Percentiles rank a stretch among this genome's conserved stretches.
phyloP scores from a whole-genome alignment of 2,888 invertebrate species.

The Heliconius ethilla region DNA sequence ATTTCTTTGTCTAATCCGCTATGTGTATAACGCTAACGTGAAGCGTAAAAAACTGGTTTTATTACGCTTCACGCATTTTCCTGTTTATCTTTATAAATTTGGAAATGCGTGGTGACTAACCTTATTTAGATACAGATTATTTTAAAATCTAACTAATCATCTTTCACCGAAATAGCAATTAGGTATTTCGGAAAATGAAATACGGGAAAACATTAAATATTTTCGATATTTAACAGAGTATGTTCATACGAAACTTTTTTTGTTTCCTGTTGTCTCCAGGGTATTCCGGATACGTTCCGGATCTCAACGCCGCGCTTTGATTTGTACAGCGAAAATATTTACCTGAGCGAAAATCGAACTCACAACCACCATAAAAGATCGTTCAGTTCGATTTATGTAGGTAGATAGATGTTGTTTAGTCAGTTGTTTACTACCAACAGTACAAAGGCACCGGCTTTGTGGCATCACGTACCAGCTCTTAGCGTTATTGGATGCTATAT shows the following conservation, averaged over 20 bases:
- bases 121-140: not conserved
- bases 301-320: not conserved
- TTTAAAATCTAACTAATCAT: not conserved
- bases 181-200: not conserved
- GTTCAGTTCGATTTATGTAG: not conserved
- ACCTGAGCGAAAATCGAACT: too few relatives aligned
- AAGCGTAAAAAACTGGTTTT: too few relatives aligned
- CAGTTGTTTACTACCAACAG: not conserved
- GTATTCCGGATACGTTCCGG: not conserved
- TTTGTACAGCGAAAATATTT: too few relatives aligned
- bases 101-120: not conserved
- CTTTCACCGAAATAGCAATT: not conserved
- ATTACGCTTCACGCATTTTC: not conserved
- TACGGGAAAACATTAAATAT: not conserved
- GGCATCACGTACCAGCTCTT: constrained; percentile 26
- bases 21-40: too few relatives aligned
- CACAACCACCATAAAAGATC: not conserved
- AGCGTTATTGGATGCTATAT: constrained; percentile 28
- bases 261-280: not conserved
- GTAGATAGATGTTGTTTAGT: not conserved
- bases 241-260: not conserved
- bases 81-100: not conserved
- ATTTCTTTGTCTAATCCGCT: too few relatives aligned
- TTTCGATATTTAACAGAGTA: not conserved
- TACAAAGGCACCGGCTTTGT: constrained; percentile 3